These are phyloP conservation scores for Leptura quadrifasciata DNA, from an alignment of 2,888 invertebrate species.

Conservation along the genomic window DNA sequence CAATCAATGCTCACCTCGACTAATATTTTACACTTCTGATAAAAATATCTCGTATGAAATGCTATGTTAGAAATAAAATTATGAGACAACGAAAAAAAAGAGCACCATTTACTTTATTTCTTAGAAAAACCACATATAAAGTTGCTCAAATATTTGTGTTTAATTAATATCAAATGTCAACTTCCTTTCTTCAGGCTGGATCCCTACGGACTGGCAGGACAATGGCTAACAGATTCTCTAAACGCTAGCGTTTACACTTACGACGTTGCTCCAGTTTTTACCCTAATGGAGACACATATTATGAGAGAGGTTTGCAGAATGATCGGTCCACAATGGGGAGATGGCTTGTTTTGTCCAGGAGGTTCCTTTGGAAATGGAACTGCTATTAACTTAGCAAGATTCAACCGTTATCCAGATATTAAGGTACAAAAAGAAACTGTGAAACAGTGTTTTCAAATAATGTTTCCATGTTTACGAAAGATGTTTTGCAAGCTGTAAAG, in stretches of 20 bases:
- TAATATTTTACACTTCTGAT: background rate
- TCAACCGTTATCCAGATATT: constrained; percentile 72
- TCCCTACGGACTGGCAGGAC: constrained; percentile 75
- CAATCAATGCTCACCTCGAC: background rate
- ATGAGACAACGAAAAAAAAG: background rate
- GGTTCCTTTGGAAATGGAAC: constrained; percentile 78
- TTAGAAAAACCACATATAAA: background rate
- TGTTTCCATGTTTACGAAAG: background rate
- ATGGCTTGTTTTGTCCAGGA: constrained; percentile 77
- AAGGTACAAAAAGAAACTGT: constrained; percentile 68
- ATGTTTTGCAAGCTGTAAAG: background rate
- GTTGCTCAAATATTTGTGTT: constrained; percentile 32
- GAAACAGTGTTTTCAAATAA: background rate
- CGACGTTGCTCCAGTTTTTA: constrained; percentile 77
- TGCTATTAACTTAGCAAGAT: constrained; percentile 77
- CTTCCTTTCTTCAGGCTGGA: constrained; percentile 71
- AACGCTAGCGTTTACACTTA: constrained; percentile 77
- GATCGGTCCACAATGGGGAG: constrained; percentile 73
- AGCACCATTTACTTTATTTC: background rate
- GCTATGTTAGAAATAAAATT: background rate
- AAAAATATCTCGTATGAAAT: background rate
- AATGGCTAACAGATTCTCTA: constrained; percentile 75
- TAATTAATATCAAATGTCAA: constrained; percentile 23
- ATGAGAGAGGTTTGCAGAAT: constrained; percentile 74
- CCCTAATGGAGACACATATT: constrained; percentile 75